Conservation (phyloP, 2,797 vertebrate species). For the Pipistrellus kuhlii region DNA sequence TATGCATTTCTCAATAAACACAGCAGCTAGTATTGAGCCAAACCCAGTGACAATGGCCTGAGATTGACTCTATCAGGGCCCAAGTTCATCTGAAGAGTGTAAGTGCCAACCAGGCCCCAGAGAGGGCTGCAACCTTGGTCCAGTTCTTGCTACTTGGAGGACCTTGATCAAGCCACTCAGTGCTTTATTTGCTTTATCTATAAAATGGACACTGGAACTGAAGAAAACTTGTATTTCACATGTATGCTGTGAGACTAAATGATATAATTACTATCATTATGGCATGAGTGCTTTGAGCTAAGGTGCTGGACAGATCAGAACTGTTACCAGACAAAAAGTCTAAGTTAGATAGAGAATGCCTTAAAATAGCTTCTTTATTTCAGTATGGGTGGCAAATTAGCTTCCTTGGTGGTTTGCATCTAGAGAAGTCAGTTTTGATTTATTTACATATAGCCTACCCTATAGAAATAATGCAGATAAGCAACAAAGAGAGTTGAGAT, state of each 20-base stretch:
- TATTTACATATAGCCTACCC: neutral
- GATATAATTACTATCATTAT: neutral
- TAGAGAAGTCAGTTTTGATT: slow-evolving; percentile 16
- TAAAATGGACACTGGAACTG: neutral
- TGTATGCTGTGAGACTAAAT: neutral
- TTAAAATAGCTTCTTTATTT: neutral
- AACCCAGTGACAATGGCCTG: neutral
- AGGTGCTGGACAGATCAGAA: neutral
- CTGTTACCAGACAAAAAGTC: neutral
- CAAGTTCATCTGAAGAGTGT: neutral
- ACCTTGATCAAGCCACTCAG: neutral
- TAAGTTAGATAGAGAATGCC: neutral
- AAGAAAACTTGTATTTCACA: neutral
- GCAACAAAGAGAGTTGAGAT: neutral
- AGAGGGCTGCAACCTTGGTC: neutral
- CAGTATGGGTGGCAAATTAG: neutral
- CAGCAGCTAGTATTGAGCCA: neutral
- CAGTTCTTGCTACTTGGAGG: neutral
- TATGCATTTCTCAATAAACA: neutral
- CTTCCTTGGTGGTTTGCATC: neutral
- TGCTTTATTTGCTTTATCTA: neutral
- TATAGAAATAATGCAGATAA: neutral
- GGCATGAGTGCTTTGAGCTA: neutral
- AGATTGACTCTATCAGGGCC: neutral
- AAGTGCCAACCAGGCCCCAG: neutral